Evolutionary conservation across 1,140 invertebrate species (phyloP), one percentile per base, ranked within the genome.

Genomic region (Apis dorsata): DNA sequence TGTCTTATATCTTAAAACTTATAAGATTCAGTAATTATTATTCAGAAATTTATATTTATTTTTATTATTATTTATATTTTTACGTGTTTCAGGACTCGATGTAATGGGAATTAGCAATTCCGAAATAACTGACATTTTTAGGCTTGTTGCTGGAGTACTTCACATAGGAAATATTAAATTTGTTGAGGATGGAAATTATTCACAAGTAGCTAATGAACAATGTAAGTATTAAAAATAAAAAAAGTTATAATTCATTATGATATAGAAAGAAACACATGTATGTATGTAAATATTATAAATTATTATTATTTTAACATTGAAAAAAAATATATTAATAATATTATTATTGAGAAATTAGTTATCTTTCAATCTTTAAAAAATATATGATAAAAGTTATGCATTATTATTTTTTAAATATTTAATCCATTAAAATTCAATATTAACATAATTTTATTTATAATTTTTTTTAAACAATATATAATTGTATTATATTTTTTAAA

Each of bases 121-220:
- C 5, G 95, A 94, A 63, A 94, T 96, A 86, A 94, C 92, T 49
- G 95, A 96, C 84, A 95, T 97, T 63, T 91, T 97, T 13, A 92
- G 94, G 86, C 85, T 97, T 0, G 95, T 97, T 3, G 95, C 96
- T 19, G 96, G 95, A 63, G 95, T 97, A 88, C 93, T 97, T 57
- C 96, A 97, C 90, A 92, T 97, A 62, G 96, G 96, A 85, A 97
- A 97, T 91, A 95, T 97, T 81, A 89, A 93, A 17, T 97, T 97
- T 91, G 94, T 94, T 79, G 94, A 96, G 78, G 91, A 92, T 44
- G 96, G 95, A 85, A 97, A 97, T 93, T 96, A 96, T 91, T 96
- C 96, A 24, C 93, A 94, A 83, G 94, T 97, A 65, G 92, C 93
- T 49, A 93, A 95, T 90, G 94, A 94, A 86, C 92, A 95, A 80